Evolutionary conservation across 92 coral and sea anemone genomes (phyloP).

Genomic region (Epizoanthus fatuus): DNA sequence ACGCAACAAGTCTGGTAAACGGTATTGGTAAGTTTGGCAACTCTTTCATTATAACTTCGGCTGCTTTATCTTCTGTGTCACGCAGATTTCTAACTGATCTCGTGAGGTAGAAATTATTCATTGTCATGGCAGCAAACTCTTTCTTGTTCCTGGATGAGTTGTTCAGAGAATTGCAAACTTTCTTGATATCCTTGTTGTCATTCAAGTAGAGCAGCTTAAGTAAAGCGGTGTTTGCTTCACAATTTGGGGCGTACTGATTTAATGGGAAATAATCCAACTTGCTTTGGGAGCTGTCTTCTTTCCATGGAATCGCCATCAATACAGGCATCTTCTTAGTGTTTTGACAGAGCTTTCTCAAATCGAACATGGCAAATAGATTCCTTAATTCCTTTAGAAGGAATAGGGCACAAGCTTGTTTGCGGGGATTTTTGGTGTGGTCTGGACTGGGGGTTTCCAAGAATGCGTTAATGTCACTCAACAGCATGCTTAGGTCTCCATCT

Average conservation of each 20-base stretch:
- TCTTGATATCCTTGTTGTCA: slow-evolving; percentile 36
- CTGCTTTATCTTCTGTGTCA: slow-evolving; percentile 87
- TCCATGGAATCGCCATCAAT: slow-evolving; percentile 56
- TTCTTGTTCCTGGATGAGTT: slow-evolving; percentile 58
- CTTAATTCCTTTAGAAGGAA: slow-evolving; percentile 86
- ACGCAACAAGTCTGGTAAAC: slow-evolving; percentile 61
- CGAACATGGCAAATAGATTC: slow-evolving; percentile 67
- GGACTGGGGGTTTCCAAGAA: slow-evolving; percentile 39
- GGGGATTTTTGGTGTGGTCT: slow-evolving; percentile 24
- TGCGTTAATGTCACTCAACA: slow-evolving; percentile 68
- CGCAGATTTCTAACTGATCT: slow-evolving; percentile 78
- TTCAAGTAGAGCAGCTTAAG: slow-evolving; percentile 51
- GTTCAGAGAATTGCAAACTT: slow-evolving; percentile 26
- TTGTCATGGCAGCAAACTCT: slow-evolving; percentile 67
- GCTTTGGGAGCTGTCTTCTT: slow-evolving; percentile 21
- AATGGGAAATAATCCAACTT: slow-evolving; percentile 30
- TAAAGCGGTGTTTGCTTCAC: slow-evolving; percentile 59
- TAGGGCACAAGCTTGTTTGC: slow-evolving; percentile 15
- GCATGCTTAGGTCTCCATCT: slow-evolving; percentile 66
- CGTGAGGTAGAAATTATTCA: slow-evolving; percentile 76
- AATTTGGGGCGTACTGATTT: neutral
- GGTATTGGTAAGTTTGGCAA: slow-evolving; percentile 45
- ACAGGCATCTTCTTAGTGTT: slow-evolving; percentile 67
- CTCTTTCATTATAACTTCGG: slow-evolving; percentile 33
- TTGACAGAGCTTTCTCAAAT: slow-evolving; percentile 68